Evolutionary conservation across 2,888 invertebrate genomes (phyloP).

Genomic region (Venusia cambrica): DNA sequence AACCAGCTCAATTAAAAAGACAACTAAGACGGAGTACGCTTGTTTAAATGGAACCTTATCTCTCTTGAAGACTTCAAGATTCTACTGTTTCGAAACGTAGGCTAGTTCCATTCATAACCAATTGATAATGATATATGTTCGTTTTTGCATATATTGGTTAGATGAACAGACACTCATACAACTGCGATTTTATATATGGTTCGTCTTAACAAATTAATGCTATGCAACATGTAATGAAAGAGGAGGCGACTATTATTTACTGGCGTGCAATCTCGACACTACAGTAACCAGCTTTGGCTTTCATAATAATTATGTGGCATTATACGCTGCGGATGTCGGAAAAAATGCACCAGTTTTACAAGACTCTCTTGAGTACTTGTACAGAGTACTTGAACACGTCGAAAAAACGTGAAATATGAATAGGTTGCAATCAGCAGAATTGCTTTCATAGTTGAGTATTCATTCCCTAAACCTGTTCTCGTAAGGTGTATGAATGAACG

Average conservation of each 20-base stretch:
- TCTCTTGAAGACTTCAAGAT: too few species aligned
- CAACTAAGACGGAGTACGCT: too few species aligned
- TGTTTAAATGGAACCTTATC: too few species aligned
- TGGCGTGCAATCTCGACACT: conserved; percentile 35
- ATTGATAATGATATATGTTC: too few species aligned
- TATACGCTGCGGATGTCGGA: conserved; percentile 16
- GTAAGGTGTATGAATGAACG: too few species aligned
- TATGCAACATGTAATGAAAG: conserved; percentile 22
- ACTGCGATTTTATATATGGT: conserved; percentile 9
- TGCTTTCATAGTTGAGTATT: too few species aligned
- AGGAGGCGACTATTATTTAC: conserved; percentile 38
- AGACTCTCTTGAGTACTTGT: conserved; percentile 1
- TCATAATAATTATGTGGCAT: conserved; percentile 29
- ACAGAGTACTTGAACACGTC: background rate
- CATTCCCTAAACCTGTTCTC: too few species aligned
- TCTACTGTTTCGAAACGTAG: too few species aligned
- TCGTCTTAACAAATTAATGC: conserved; percentile 4
- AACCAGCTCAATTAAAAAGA: too few species aligned
- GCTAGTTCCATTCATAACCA: too few species aligned
- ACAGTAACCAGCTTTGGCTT: conserved; percentile 35
- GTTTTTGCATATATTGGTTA: too few species aligned
- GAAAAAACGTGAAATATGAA: background rate
- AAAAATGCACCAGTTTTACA: conserved; percentile 16
- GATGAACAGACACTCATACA: conserved; percentile 6
- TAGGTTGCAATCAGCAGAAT: too few species aligned